Evolutionary conservation across 2,113 vertebrate genomes (phyloP).

Genomic region (Nothoprocta pentlandii): DNA sequence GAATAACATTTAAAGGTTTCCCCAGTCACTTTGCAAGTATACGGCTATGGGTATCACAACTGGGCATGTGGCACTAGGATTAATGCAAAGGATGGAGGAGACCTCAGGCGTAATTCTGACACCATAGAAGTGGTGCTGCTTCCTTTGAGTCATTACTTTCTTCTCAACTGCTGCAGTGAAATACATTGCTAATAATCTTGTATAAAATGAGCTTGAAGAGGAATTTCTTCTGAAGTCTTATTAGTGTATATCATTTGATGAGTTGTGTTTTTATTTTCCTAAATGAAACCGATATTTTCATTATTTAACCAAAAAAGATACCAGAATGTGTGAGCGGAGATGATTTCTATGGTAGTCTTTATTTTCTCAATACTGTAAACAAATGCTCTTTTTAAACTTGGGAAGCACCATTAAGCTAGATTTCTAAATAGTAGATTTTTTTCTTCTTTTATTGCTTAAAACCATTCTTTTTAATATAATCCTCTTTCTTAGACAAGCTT

Average conservation of each 20-base stretch:
- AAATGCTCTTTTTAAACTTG: neutral
- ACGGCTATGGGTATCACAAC: neutral
- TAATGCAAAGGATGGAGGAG: neutral
- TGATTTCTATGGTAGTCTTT: neutral
- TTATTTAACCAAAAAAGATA: neutral
- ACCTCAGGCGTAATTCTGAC: neutral
- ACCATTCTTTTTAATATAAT: neutral
- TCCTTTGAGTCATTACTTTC: neutral
- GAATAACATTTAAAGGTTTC: neutral
- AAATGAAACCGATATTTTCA: neutral
- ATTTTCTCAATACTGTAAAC: conserved; percentile 1
- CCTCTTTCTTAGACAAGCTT: neutral
- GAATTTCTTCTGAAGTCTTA: neutral
- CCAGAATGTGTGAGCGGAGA: neutral
- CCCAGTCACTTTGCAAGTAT: neutral
- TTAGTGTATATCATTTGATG: neutral
- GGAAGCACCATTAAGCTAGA: neutral
- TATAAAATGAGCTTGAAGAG: neutral
- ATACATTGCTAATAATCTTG: neutral
- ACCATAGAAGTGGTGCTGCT: neutral
- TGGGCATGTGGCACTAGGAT: neutral
- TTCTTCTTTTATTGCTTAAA: neutral
- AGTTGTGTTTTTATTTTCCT: neutral
- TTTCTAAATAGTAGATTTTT: neutral
- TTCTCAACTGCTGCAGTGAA: neutral